Conservation (phyloP, 2,888 invertebrate genomes). For the Cheilosia urbana region DNA sequence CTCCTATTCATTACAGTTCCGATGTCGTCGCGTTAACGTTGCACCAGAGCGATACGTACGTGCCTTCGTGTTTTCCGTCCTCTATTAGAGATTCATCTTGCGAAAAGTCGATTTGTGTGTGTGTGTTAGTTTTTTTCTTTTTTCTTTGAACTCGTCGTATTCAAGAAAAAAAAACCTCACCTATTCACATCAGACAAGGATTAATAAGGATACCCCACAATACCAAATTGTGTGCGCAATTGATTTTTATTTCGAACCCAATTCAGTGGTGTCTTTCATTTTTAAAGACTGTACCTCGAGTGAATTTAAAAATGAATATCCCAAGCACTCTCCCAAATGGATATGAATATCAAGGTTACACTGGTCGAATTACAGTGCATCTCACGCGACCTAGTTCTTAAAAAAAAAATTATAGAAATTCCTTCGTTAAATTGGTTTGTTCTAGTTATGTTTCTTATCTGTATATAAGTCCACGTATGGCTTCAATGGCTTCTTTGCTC, state of each 20-base stretch:
- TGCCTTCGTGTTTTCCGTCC: conserved; percentile 34
- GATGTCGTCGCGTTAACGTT: conserved; percentile 58
- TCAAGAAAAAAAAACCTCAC: conserved; percentile 1
- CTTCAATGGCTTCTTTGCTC: conserved; percentile 58
- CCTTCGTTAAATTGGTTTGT: conserved; percentile 72
- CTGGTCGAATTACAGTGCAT: conserved; percentile 23
- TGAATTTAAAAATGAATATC: conserved; percentile 37
- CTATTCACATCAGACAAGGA: conserved; percentile 15
- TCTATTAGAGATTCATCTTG: conserved; percentile 1
- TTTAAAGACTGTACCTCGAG: conserved; percentile 1
- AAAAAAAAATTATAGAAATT: conserved; percentile 18
- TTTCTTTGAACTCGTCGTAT: too few relatives aligned
- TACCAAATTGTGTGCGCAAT: conserved; percentile 47
- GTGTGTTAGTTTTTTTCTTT: too few relatives aligned
- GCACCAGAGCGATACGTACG: conserved; percentile 50
- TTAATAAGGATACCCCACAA: conserved; percentile 54
- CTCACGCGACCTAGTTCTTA: conserved; percentile 62
- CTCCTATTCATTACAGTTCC: conserved; percentile 62
- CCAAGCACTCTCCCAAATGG: conserved; percentile 4
- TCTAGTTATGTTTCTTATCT: conserved; percentile 65
- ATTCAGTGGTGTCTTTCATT: not conserved
- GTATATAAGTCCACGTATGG: conserved; percentile 66
- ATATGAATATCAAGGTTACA: conserved; percentile 43
- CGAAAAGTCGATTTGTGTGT: not conserved
- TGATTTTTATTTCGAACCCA: conserved; percentile 33